Percentiles rank a stretch among this genome's conserved stretches.
Conservation (phyloP, 2,113 vertebrate genomes). For the Onychostoma macrolepis region DNA sequence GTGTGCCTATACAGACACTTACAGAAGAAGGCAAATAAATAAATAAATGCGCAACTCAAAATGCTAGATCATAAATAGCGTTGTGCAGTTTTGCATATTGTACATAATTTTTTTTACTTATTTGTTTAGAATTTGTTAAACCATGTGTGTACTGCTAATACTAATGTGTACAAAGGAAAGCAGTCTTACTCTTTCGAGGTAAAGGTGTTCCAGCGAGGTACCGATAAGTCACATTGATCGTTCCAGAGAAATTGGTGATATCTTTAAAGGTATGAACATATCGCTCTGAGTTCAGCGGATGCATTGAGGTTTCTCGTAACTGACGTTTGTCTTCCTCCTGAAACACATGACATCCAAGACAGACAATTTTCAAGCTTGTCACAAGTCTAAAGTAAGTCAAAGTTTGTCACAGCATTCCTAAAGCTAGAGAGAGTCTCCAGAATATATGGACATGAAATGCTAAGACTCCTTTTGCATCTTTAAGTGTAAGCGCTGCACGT, state of each 20-base stretch:
- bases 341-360: slow-evolving; percentile 61
- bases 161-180: background rate
- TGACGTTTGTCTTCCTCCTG: slow-evolving; percentile 92
- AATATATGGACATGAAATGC: background rate
- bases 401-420: background rate
- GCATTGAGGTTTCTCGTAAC: slow-evolving; percentile 86
- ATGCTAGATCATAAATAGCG: no score
- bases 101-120: background rate
- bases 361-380: background rate
- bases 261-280: slow-evolving; percentile 90
- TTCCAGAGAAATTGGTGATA: slow-evolving; percentile 92
- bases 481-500: background rate
- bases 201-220: slow-evolving; percentile 91
- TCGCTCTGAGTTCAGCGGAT: slow-evolving; percentile 86
- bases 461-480: background rate
- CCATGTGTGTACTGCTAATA: background rate
- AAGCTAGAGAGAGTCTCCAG: background rate
- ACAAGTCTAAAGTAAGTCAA: slow-evolving; percentile 2
- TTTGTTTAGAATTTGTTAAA: background rate
- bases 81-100: no score
- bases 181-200: slow-evolving; percentile 85
- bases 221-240: slow-evolving; percentile 93
- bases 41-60: no score
- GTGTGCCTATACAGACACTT: background rate
- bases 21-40: no score